Evolutionary conservation across 2,113 vertebrate genomes (phyloP), one percentile per base, ranked within the genome.

Genomic region (Myotis lucifugus): DNA sequence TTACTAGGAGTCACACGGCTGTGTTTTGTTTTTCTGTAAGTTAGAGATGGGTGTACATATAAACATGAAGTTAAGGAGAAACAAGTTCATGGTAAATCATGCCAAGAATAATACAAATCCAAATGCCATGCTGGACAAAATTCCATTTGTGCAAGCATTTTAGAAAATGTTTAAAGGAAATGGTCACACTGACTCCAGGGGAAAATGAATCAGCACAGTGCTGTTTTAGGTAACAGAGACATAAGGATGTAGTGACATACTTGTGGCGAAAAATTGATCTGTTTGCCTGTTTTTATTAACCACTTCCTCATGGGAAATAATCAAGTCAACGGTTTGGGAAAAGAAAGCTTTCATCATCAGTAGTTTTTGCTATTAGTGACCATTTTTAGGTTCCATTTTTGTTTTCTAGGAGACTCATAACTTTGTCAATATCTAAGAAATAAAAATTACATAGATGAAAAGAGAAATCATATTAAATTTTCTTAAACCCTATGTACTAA

Each of bases 151-250:
- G 11, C 6, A 56, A 81, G 21, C 18, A 85, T 82, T 82, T 91
- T 61, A 90, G 79, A 92, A 90, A 92, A 84, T n/a, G 12, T 72
- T 78, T 69, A 64, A 90, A 79, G 48, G 37, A 83, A 90, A 76
- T 52, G n/a, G n/a, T 86, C 27, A 27, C 9, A 37, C 54, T 81
- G 78, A 32, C 11, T 56, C 12, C 32, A 81, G 14, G 8, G 29
- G 9, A 67, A 85, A 91, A 50, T 87, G 73, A 96, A 48, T 91
- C 70, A 96, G 29, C 6, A 70, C 21, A 84, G 78, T 50, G 9
- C 12, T 32, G 32, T 34, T 86, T 72, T 18, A 37, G 34, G 11
- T 59, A 76, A 83, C 8, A 52, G 90, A 56, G 54, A 32, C 27
- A 32, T 59, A 42, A 67, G 11, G 18, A 40, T 61, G 3, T 15